A percentile compares a stretch with the other conserved stretches of the same genome.
These are phyloP conservation scores for Apostichopus japonicus DNA, from an alignment of 35 echinoderm and acorn worm species.

Conservation along the genomic window DNA sequence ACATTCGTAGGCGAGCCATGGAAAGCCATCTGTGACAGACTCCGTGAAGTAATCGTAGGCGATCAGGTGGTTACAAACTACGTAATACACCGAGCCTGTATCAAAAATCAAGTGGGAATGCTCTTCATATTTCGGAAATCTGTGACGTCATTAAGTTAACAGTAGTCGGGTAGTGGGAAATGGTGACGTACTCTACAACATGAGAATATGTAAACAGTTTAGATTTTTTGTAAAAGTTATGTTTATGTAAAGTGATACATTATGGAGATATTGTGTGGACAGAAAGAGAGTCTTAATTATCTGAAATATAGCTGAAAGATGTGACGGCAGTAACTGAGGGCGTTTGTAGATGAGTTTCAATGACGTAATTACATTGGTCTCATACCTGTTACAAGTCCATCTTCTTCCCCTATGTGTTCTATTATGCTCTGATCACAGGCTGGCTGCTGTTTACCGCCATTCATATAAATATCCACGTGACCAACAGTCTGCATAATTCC, in stretches of 20 bases:
- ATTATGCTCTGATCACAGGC: conserved; percentile 48
- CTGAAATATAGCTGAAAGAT: too few species aligned
- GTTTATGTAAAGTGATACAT: too few species aligned
- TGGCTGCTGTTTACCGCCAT: conserved; percentile 52
- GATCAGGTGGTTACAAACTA: conserved; percentile 46
- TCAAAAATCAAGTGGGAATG: neutral
- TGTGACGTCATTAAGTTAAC: too few species aligned
- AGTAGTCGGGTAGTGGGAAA: too few species aligned
- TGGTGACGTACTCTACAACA: too few species aligned
- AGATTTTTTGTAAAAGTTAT: too few species aligned
- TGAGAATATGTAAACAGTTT: too few species aligned
- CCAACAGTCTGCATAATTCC: conserved; percentile 40
- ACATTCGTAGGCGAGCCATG: conserved; percentile 56
- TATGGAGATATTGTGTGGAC: too few species aligned
- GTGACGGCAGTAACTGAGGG: too few species aligned
- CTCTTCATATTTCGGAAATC: too few species aligned
- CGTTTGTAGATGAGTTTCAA: too few species aligned
- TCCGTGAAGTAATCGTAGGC: conserved; percentile 40
- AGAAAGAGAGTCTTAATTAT: too few species aligned
- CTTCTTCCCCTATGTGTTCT: conserved; percentile 26
- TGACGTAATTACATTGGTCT: neutral
- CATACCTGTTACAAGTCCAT: conserved; percentile 22
- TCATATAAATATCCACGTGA: conserved; percentile 59
- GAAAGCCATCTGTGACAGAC: conserved; percentile 13
- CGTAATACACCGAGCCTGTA: conserved; percentile 39